Percentiles rank a stretch among this genome's conserved stretches.
Evolutionary conservation across 2,888 invertebrate genomes (phyloP).

Genomic region (Pseudeuparius sepicola): DNA sequence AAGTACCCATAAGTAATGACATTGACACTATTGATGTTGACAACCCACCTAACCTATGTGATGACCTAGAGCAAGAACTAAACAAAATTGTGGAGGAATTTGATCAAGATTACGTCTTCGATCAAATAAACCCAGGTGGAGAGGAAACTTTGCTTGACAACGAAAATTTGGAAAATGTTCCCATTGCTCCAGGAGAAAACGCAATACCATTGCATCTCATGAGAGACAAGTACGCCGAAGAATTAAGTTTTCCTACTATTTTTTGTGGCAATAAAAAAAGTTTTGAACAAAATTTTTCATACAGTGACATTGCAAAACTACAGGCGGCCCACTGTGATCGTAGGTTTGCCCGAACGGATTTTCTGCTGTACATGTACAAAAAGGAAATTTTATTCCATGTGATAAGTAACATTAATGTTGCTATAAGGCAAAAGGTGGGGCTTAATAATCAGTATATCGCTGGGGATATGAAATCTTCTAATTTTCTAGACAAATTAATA

Average conservation of each 20-base stretch:
- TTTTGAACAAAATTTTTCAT: constrained; percentile 4
- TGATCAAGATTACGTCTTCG: too few relatives aligned
- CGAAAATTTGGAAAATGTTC: constrained; percentile 5
- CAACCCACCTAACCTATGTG: too few relatives aligned
- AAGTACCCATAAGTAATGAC: too few relatives aligned
- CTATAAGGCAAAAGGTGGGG: constrained; percentile 4
- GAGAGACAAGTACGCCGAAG: constrained; percentile 9
- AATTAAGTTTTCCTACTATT: constrained; percentile 12
- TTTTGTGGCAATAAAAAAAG: constrained; percentile 11
- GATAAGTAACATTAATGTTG: neutral
- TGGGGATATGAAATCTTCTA: neutral
- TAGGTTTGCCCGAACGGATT: constrained; percentile 9
- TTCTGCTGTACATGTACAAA: constrained; percentile 4
- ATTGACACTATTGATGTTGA: too few relatives aligned
- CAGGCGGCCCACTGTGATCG: neutral
- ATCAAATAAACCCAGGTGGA: constrained; percentile 7
- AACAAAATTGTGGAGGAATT: too few relatives aligned
- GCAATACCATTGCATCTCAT: constrained; percentile 10
- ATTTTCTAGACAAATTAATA: constrained; percentile 6
- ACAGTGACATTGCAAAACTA: constrained; percentile 7
- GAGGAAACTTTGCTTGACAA: constrained; percentile 11
- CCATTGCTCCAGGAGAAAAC: constrained; percentile 10
- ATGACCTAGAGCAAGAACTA: too few relatives aligned
- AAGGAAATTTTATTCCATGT: constrained; percentile 4
- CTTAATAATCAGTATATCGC: neutral